phyloP scores from a whole-genome alignment of 2,888 invertebrate species.

The Anarsia innoxiella region DNA sequence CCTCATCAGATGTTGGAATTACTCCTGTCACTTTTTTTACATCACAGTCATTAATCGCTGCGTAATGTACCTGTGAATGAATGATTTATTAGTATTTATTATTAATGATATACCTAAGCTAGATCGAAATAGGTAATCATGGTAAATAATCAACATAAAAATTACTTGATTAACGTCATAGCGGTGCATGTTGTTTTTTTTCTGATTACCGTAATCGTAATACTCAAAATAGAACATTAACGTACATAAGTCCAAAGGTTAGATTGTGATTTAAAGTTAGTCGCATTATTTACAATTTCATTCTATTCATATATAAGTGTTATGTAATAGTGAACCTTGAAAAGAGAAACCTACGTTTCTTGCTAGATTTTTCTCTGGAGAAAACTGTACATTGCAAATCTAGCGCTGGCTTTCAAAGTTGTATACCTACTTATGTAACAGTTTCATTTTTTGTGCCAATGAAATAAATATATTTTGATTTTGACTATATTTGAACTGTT shows the following conservation, averaged over 20 bases:
- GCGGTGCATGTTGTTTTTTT: background rate
- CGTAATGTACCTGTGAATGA: slow-evolving; percentile 20
- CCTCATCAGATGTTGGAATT: slow-evolving; percentile 7
- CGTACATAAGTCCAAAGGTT: too few relatives aligned
- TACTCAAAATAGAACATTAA: background rate
- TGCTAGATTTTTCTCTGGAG: background rate
- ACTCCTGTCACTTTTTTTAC: slow-evolving; percentile 29
- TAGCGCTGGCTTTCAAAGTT: too few relatives aligned
- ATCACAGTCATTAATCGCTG: slow-evolving; percentile 26
- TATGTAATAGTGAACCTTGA: too few relatives aligned
- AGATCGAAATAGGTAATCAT: background rate
- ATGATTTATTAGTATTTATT: background rate
- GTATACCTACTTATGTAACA: too few relatives aligned
- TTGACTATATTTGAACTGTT: slow-evolving; percentile 23
- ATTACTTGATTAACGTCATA: background rate
- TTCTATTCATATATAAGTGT: too few relatives aligned
- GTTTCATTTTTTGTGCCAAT: background rate
- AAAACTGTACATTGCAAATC: background rate
- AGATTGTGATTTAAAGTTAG: too few relatives aligned
- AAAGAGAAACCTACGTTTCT: too few relatives aligned
- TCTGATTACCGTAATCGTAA: background rate
- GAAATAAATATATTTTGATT: background rate
- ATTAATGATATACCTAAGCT: background rate
- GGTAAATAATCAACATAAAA: background rate
- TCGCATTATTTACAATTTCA: too few relatives aligned